phyloP scores from a whole-genome alignment of 2,888 invertebrate genomes.

The Cabera pusaria region DNA sequence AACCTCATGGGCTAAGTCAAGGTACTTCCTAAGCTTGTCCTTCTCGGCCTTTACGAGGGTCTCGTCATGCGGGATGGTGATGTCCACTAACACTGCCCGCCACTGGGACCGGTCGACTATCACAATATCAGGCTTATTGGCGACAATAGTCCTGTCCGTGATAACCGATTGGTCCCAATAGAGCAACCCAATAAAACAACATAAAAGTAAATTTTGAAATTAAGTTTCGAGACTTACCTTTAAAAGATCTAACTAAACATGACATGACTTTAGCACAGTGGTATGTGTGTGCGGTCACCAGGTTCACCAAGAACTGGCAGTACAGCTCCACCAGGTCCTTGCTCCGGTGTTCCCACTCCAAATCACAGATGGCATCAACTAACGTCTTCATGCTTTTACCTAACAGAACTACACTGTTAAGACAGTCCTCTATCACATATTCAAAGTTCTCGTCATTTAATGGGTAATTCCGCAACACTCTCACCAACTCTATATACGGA shows the following conservation, averaged over 20 bases:
- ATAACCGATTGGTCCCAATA: too few species aligned
- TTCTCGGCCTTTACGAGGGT: too few species aligned
- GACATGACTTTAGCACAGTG: slow-evolving; percentile 66
- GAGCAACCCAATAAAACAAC: too few species aligned
- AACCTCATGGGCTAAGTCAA: too few species aligned
- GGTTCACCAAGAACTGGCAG: slow-evolving; percentile 57
- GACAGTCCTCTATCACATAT: slow-evolving; percentile 65
- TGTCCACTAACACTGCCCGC: too few species aligned
- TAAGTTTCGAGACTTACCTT: slow-evolving; percentile 68
- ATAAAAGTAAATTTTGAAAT: too few species aligned
- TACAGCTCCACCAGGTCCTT: slow-evolving; percentile 59
- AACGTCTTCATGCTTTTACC: slow-evolving; percentile 64
- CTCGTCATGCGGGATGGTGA: too few species aligned
- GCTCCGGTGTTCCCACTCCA: slow-evolving; percentile 64
- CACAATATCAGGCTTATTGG: too few species aligned
- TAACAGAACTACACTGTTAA: slow-evolving; percentile 65
- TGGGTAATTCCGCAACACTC: slow-evolving; percentile 65
- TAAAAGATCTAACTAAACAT: slow-evolving; percentile 63
- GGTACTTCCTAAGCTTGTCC: too few species aligned
- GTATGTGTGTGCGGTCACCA: slow-evolving; percentile 75
- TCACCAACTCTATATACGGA: slow-evolving; percentile 73
- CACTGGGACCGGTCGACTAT: too few species aligned
- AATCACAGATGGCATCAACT: slow-evolving; percentile 60
- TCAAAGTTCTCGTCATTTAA: slow-evolving; percentile 69
- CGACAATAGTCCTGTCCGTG: too few species aligned